Evolutionary conservation across 2,113 vertebrate genomes (phyloP), one percentile per base, ranked within the genome.

Genomic region (Oxygymnocypris stewartii): DNA sequence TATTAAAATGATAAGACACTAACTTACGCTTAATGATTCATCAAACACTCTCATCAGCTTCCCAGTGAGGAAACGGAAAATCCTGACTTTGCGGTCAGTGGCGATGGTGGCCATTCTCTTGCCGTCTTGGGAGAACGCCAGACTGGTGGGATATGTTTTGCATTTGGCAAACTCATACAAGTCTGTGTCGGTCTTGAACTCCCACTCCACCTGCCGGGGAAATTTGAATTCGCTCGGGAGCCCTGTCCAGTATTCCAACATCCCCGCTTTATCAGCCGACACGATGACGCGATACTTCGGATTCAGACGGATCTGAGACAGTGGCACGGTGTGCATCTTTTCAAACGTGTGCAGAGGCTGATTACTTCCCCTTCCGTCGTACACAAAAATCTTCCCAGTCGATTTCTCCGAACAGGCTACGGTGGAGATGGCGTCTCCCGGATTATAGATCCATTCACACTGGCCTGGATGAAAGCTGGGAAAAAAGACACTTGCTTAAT

Each of bases 181-280:
- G 92, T 99, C 98, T 0, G 98, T 99, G 91, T 98, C 98, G 0
- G 98, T 99, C 95, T 99, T 99, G 92, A 96, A 99, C 82, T 97
- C 95, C 98, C 98, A 99, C 18, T 94, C 91, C 87, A 99, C 96
- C 18, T 97, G 95, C 92, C 93, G 96, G 4, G 98, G 98, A 87
- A 99, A 99, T 89, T 90, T 96, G 91, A 98, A 99, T 71, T 99
- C 97, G 0, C 94, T 96, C 6, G 95, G 95, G 79, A 97, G 96
- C 40, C 98, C 98, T 4, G 97, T 99, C 98, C 98, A 99, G 90
- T 99, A 99, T 88, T 99, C 98, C 2, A 99, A 93, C 98, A 99
- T 99, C 35, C 98, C 97, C 0, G 96, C 96, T 91, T 97, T 97
- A 93, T 99, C 98, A 16, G 97, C 96, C 20, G 98, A 99, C 54